Conservation (phyloP, 2,113 vertebrate species). For the Sarotherodon lohbergeri region DNA sequence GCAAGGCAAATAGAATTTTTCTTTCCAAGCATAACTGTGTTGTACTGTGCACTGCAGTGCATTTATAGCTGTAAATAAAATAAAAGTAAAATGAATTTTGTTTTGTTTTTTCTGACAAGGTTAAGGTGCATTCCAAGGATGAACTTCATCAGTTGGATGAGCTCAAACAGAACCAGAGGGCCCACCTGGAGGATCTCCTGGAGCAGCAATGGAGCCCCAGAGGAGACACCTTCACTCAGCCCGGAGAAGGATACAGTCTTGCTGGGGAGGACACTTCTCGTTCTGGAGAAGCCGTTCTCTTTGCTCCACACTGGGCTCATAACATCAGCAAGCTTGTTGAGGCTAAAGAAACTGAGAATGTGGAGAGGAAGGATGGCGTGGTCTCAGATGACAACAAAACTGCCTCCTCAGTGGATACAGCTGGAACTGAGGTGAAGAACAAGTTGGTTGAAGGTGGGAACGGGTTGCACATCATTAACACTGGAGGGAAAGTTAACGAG, state of each 20-base stretch:
- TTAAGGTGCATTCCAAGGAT: conserved; percentile 64
- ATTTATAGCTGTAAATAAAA: background rate
- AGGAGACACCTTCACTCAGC: conserved; percentile 56
- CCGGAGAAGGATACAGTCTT: conserved; percentile 34
- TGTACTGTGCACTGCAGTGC: background rate
- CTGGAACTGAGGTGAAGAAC: background rate
- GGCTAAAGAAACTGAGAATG: conserved; percentile 4
- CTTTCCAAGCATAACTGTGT: background rate
- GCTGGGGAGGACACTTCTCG: background rate
- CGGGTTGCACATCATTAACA: background rate
- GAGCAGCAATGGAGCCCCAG: conserved; percentile 64
- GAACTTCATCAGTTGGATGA: conserved; percentile 73
- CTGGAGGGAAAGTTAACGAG: background rate
- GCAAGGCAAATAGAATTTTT: background rate
- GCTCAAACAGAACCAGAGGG: conserved; percentile 71
- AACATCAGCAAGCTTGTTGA: conserved; percentile 39
- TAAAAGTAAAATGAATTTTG: background rate
- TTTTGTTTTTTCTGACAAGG: conserved; percentile 12
- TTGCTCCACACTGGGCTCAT: conserved; percentile 48
- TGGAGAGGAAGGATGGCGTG: background rate
- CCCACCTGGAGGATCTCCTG: conserved; percentile 64
- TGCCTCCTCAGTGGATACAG: background rate
- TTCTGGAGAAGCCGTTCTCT: conserved; percentile 12
- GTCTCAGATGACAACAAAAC: conserved; percentile 17
- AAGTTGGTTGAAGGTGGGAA: background rate